Evolutionary conservation across 1,140 invertebrate genomes (phyloP).

Genomic region (Vanessa atalanta): DNA sequence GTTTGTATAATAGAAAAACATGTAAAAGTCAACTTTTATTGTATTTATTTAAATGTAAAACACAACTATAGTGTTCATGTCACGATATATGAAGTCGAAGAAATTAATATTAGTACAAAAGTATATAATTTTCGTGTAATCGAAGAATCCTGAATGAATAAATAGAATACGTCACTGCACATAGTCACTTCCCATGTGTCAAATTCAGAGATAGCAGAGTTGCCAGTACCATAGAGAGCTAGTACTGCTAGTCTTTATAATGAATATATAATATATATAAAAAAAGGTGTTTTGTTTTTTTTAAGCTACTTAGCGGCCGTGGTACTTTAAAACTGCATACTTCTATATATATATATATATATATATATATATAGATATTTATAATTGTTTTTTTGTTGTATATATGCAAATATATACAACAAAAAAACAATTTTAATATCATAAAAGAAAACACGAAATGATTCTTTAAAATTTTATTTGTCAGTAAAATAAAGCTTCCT

Average conservation of each 20-base stretch:
- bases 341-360: too few species aligned
- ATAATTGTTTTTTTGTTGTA: too few species aligned
- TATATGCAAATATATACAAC: too few species aligned
- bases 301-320: too few species aligned
- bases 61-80: not conserved
- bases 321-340: too few species aligned
- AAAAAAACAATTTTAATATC: too few species aligned
- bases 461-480: too few species aligned
- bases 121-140: slow-evolving; percentile 37
- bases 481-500: not conserved
- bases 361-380: too few species aligned
- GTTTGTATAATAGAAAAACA: slow-evolving; percentile 39
- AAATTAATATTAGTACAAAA: slow-evolving; percentile 3
- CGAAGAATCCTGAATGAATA: slow-evolving; percentile 28
- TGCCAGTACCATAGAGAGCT: not conserved
- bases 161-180: slow-evolving; percentile 37
- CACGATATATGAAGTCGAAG: not conserved
- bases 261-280: too few species aligned
- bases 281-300: too few species aligned
- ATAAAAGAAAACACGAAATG: too few species aligned
- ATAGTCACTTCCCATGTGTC: slow-evolving; percentile 16
- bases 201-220: not conserved
- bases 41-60: not conserved
- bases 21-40: slow-evolving; percentile 16
- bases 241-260: too few species aligned